phyloP scores from a whole-genome alignment of 2,113 vertebrate species.

The Amia ocellicauda region DNA sequence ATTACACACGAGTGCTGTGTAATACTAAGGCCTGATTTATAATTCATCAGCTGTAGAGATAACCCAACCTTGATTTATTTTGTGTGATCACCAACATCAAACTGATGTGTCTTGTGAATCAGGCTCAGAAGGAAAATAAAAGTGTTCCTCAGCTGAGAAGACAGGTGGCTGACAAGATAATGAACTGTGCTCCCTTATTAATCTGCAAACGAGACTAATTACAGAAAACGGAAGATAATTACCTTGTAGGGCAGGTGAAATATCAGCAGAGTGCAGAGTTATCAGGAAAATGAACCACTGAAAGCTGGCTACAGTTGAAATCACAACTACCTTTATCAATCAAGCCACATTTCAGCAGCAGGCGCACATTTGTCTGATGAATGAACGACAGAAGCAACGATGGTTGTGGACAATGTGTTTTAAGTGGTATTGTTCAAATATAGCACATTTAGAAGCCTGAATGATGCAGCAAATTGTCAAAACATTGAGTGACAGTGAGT shows the following conservation, averaged over 20 bases:
- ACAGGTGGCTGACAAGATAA: slow-evolving; percentile 24
- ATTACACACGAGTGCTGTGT: neutral
- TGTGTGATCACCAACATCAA: slow-evolving; percentile 27
- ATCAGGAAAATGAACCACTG: neutral
- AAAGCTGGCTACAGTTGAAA: neutral
- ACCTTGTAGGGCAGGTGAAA: slow-evolving; percentile 21
- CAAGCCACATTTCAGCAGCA: too few species aligned
- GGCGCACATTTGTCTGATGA: too few species aligned
- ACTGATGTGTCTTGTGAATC: slow-evolving; percentile 32
- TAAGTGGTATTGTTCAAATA: too few species aligned
- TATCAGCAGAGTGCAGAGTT: slow-evolving; percentile 22
- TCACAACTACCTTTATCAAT: too few species aligned
- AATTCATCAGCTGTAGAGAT: slow-evolving; percentile 31
- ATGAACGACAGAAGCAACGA: too few species aligned
- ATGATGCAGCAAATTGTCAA: too few species aligned
- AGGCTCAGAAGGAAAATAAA: slow-evolving; percentile 34
- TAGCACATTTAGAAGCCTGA: too few species aligned
- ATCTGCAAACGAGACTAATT: slow-evolving; percentile 28
- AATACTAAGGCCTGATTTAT: neutral
- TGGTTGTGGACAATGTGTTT: too few species aligned
- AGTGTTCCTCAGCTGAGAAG: slow-evolving; percentile 16
- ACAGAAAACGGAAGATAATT: slow-evolving; percentile 14
- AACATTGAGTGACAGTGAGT: too few species aligned
- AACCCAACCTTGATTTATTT: slow-evolving; percentile 16
- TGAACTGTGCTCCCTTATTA: slow-evolving; percentile 15